Base-by-base conservation (phyloP, 2,888 invertebrate species). In the Rhingia campestris region DNA sequence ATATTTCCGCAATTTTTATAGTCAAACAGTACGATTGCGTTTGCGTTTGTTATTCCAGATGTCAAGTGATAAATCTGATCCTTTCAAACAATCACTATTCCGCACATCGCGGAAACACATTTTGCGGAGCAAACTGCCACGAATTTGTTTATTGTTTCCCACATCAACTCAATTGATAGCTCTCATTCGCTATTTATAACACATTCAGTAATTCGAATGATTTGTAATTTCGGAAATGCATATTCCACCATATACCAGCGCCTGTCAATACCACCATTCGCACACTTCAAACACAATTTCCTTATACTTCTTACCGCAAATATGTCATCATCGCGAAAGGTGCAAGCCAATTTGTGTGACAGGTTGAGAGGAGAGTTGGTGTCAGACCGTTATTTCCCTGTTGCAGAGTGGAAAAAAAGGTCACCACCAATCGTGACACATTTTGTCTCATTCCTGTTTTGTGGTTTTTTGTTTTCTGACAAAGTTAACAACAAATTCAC, bases 251-350 rank as follows among this genome's bases (percentile, higher is more conserved):
- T 33, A 41, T 9, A 69, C 35, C 41, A 35, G 10, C 9, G 3
- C 39, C 63, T 61, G 63, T 76, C 69, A 66, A 51, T 70, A 72
- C 53, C 12, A 33, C n/a, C 7, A 45, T 35, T 32, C 10, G 56
- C 32, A 56, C 35, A 1, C 41, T 22, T 39, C 12, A n/a, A 30
- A 56, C 43, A 58, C 39, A 39, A 30, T 53, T 10, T 30, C 58
- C 14, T 49, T 47, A 43, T 53, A 22, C 12, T 30, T 7, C 43
- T 45, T 12, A 61, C 7, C 9, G 32, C 63, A 59, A 84, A 84
- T 22, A 22, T 80, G 84, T 84, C 80, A 84, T 70, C 80, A 84
- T 64, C 69, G 84, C 70, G 54, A 84, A 80, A 84, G 49, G 80
- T 84, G 74, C 74, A 22, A 22, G 22, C 22, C 22, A 66, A 70